These are phyloP conservation scores for Euthynnus affinis DNA, from an alignment of 2,797 vertebrate genomes.

Conservation along the genomic window DNA sequence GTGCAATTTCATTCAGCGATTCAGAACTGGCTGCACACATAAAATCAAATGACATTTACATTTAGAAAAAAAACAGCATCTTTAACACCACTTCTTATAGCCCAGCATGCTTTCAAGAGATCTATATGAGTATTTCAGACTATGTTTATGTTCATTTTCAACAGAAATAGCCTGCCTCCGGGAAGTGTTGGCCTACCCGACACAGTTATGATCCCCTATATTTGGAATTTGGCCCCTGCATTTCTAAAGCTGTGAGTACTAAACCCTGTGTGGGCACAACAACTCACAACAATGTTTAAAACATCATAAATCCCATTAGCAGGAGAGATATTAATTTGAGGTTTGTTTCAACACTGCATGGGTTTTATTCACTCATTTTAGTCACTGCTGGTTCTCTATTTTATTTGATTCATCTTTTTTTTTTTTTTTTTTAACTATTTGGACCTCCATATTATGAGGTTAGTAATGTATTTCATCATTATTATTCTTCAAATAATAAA, in stretches of 20 bases:
- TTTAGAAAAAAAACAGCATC: conserved; percentile 34
- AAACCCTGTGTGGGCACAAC: background rate
- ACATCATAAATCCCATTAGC: background rate
- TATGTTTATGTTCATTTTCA: conserved; percentile 34
- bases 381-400: too few species aligned
- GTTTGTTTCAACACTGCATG: background rate
- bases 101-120: conserved; percentile 10
- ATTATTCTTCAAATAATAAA: background rate
- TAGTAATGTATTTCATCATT: background rate
- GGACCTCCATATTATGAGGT: background rate
- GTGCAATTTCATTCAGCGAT: background rate
- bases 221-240: background rate
- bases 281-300: background rate
- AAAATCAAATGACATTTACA: conserved; percentile 17
- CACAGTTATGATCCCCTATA: conserved; percentile 5
- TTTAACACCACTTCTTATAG: conserved; percentile 27
- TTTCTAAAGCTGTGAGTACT: conserved; percentile 21
- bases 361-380: background rate
- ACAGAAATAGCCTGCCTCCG: conserved; percentile 36
- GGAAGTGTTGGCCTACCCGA: conserved; percentile 4
- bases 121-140: background rate
- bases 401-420: too few species aligned
- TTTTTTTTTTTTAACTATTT: too few species aligned
- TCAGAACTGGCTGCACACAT: background rate
- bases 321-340: background rate